These are phyloP conservation scores for Trachymyrmex cornetzi DNA, from an alignment of 1,140 invertebrate genomes.

Conservation along the genomic window DNA sequence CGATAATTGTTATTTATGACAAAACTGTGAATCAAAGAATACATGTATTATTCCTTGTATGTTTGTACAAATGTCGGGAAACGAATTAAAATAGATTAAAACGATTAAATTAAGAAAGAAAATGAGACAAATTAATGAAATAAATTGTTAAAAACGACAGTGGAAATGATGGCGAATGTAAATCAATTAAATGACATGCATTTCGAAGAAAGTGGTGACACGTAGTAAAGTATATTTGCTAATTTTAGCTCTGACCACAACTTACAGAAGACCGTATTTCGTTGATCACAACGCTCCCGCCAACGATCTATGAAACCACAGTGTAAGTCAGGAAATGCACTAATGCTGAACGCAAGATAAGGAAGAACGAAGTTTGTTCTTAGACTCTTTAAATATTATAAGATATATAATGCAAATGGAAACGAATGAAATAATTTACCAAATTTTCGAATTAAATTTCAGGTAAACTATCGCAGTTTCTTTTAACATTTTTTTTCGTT, in stretches of 20 bases:
- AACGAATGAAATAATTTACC: neutral
- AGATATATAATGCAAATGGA: neutral
- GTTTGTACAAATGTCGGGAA: neutral
- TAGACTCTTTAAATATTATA: neutral
- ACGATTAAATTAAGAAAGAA: neutral
- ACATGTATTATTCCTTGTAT: neutral
- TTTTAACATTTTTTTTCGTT: neutral
- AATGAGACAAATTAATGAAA: neutral
- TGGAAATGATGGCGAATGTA: neutral
- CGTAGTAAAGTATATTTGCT: slow-evolving; percentile 13
- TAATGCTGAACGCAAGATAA: slow-evolving; percentile 41
- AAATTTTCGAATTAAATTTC: neutral
- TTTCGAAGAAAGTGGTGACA: neutral
- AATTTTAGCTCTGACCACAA: slow-evolving; percentile 38
- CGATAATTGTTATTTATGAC: neutral
- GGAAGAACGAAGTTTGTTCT: neutral
- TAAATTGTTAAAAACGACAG: neutral
- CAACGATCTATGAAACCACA: slow-evolving; percentile 22
- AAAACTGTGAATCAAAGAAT: neutral
- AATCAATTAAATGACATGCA: neutral
- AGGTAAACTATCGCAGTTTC: neutral
- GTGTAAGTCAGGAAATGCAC: slow-evolving; percentile 11
- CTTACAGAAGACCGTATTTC: slow-evolving; percentile 17
- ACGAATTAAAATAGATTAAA: neutral
- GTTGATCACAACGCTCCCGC: neutral